These are phyloP conservation scores for Todiramphus chloris DNA, from an alignment of 2,113 vertebrate genomes.

Conservation along the genomic window DNA sequence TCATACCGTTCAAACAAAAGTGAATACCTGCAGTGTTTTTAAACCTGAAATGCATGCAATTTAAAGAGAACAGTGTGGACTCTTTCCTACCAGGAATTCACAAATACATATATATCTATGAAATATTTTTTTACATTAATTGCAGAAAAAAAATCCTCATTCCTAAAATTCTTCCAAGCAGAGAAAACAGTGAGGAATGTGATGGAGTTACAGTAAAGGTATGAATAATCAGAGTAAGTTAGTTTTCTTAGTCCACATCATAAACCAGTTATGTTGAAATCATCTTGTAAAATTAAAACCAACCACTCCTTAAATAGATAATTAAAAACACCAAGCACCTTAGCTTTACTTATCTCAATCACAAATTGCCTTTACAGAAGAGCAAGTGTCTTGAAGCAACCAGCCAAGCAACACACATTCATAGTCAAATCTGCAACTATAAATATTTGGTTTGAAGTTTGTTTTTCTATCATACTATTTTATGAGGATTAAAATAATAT, in stretches of 20 bases:
- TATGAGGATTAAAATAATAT: neutral
- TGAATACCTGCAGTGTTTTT: neutral
- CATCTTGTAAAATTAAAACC: neutral
- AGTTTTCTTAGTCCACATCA: neutral
- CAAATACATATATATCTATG: neutral
- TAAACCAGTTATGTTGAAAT: neutral
- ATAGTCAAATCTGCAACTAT: neutral
- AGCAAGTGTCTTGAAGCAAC: neutral
- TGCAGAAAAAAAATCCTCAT: neutral
- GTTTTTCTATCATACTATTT: neutral
- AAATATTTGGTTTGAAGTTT: neutral
- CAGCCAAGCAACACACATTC: neutral
- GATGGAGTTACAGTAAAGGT: neutral
- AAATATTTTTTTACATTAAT: neutral
- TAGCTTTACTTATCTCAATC: neutral
- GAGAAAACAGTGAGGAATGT: neutral
- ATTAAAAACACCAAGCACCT: neutral
- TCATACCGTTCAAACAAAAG: neutral
- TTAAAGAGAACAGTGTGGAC: neutral
- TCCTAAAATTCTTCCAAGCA: neutral
- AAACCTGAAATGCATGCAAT: neutral
- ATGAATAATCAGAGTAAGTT: neutral
- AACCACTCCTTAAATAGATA: neutral
- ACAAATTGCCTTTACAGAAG: neutral
- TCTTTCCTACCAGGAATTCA: neutral